Conservation (phyloP, 2,888 invertebrate genomes). For the Amphimallon solstitiale region DNA sequence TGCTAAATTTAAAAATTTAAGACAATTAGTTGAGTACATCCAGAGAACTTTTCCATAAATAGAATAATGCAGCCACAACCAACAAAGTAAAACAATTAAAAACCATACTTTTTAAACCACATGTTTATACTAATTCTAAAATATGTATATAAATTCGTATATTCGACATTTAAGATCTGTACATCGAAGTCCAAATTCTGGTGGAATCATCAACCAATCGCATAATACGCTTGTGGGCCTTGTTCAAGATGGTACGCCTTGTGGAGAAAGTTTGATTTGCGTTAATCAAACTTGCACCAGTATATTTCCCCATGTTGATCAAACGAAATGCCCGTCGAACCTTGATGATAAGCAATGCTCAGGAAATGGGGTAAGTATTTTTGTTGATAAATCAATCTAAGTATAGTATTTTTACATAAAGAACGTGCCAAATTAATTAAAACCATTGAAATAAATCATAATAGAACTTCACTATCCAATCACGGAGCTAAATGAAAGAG, state of each 20-base stretch:
- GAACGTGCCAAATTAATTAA: too few species aligned
- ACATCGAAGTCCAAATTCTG: slow-evolving; percentile 70
- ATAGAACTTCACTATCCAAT: too few species aligned
- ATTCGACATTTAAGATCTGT: slow-evolving; percentile 22
- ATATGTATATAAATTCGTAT: neutral
- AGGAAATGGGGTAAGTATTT: slow-evolving; percentile 89
- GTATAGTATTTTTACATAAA: too few species aligned
- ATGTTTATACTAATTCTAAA: too few species aligned
- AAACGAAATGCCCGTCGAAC: slow-evolving; percentile 90
- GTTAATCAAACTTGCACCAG: slow-evolving; percentile 92
- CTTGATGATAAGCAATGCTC: slow-evolving; percentile 92
- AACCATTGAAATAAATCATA: too few species aligned
- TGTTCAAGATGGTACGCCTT: slow-evolving; percentile 93
- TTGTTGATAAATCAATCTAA: neutral
- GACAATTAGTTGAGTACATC: too few species aligned
- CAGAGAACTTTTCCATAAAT: too few species aligned
- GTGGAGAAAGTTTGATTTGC: slow-evolving; percentile 93
- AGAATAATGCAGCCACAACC: too few species aligned
- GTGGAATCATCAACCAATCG: slow-evolving; percentile 70
- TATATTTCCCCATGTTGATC: slow-evolving; percentile 84
- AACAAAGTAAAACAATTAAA: too few species aligned
- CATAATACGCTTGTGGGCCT: slow-evolving; percentile 81
- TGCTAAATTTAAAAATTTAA: too few species aligned
- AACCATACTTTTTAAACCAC: too few species aligned
- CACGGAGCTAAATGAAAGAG: too few species aligned